A percentile compares a stretch with the other conserved stretches of the same genome.
These are phyloP conservation scores for Psammodynastes pulverulentus DNA, from an alignment of 2,113 vertebrate species.

Conservation along the genomic window DNA sequence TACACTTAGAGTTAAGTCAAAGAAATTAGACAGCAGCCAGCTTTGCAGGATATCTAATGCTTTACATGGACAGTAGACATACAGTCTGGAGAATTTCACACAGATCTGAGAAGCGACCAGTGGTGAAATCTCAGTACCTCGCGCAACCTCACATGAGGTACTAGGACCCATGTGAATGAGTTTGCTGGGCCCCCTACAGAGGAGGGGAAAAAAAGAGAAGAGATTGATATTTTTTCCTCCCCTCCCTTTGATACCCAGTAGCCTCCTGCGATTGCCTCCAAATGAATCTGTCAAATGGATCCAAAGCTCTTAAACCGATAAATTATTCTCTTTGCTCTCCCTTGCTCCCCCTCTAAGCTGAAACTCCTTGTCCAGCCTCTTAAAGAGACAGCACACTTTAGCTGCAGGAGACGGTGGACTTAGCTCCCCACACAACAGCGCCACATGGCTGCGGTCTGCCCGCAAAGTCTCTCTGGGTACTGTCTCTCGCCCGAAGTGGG, in stretches of 20 bases:
- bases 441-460: conserved; percentile 39
- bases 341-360: conserved; percentile 59
- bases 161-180: too few relatives aligned
- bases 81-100: neutral
- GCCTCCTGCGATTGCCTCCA: conserved; percentile 87
- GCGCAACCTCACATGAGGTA: too few relatives aligned
- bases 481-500: conserved; percentile 51
- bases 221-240: conserved; percentile 51
- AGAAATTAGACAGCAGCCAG: neutral
- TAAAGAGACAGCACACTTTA: conserved; percentile 87
- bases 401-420: conserved; percentile 40
- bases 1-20: neutral
- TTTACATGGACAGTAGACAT: neutral
- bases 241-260: conserved; percentile 78
- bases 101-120: neutral
- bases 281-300: conserved; percentile 87
- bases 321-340: conserved; percentile 72
- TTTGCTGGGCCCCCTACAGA: too few relatives aligned
- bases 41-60: neutral
- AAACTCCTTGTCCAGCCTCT: conserved; percentile 86
- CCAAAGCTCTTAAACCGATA: conserved; percentile 87
- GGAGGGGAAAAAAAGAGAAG: neutral
- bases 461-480: conserved; percentile 46
- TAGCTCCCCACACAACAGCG: conserved; percentile 53
- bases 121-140: too few relatives aligned